phyloP scores from a whole-genome alignment of 2,797 vertebrate species.

The Hoplostethus mediterraneus region DNA sequence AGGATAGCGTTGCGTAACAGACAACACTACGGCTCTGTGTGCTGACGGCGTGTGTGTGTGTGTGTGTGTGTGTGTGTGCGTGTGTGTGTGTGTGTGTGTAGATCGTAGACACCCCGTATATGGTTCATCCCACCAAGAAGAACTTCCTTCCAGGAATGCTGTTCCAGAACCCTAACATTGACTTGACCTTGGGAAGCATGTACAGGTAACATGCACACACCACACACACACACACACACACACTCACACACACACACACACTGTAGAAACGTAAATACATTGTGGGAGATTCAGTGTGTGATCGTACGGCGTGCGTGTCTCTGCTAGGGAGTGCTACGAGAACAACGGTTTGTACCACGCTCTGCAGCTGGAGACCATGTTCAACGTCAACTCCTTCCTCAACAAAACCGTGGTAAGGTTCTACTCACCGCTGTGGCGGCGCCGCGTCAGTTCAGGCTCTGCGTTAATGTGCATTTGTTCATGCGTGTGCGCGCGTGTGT shows the following conservation, averaged over 20 bases:
- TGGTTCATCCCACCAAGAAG: slow-evolving; percentile 90
- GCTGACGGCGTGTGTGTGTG: slow-evolving; percentile 11
- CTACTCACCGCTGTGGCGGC: not conserved
- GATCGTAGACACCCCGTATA: slow-evolving; percentile 95
- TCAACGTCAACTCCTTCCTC: slow-evolving; percentile 90
- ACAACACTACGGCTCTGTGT: slow-evolving; percentile 34
- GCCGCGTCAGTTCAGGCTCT: not conserved
- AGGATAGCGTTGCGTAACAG: not conserved
- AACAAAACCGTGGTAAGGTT: slow-evolving; percentile 88
- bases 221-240: not conserved
- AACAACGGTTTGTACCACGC: slow-evolving; percentile 93
- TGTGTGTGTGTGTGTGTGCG: slow-evolving; percentile 38
- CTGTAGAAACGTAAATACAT: too few relatives aligned
- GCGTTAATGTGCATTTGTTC: not conserved
- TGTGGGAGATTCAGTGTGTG: not conserved
- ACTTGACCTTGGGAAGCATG: slow-evolving; percentile 93
- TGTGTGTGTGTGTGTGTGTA: slow-evolving; percentile 64
- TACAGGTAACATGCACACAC: slow-evolving; percentile 88
- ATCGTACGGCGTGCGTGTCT: slow-evolving; percentile 20
- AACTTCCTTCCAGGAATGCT: slow-evolving; percentile 92
- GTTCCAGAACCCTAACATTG: slow-evolving; percentile 89
- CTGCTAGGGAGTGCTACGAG: slow-evolving; percentile 89
- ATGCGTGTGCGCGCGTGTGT: slow-evolving; percentile 12
- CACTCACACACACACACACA: not conserved
- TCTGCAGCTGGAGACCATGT: slow-evolving; percentile 91